These are phyloP conservation scores for Andrena bucephala DNA, from an alignment of 2,888 invertebrate genomes.

Conservation along the genomic window DNA sequence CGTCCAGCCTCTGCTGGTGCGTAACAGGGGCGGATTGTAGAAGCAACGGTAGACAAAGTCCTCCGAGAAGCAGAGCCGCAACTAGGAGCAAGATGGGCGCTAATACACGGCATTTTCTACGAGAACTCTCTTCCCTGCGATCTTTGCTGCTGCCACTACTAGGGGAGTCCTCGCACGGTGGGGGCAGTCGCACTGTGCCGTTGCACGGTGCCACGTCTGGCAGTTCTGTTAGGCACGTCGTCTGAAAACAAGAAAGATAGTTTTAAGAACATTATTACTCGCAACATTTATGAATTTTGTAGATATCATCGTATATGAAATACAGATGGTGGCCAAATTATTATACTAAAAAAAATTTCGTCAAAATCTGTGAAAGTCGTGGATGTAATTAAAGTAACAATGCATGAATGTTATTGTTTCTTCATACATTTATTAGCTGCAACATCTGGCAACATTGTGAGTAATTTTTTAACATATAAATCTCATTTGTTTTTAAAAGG, in stretches of 20 bases:
- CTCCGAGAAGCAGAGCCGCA: conserved; percentile 82
- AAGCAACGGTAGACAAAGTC: conserved; percentile 84
- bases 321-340: too few species aligned
- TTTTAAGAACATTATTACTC: background rate
- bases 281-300: background rate
- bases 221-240: conserved; percentile 85
- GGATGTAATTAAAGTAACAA: too few species aligned
- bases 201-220: conserved; percentile 85
- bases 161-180: conserved; percentile 83
- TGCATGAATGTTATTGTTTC: too few species aligned
- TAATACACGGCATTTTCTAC: conserved; percentile 82
- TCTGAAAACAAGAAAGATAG: conserved; percentile 75
- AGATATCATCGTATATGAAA: too few species aligned
- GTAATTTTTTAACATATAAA: too few species aligned
- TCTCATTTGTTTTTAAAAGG: too few species aligned
- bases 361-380: too few species aligned
- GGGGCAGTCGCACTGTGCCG: conserved; percentile 82
- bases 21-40: conserved; percentile 84
- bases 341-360: too few species aligned
- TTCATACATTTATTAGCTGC: too few species aligned
- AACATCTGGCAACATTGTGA: too few species aligned
- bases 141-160: conserved; percentile 84
- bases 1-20: conserved; percentile 89
- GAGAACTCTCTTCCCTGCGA: conserved; percentile 79
- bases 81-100: conserved; percentile 82